Evolutionary conservation across 2,797 vertebrate genomes (phyloP), one percentile per base, ranked within the genome.

Genomic region (Enteromius fasciolatus): DNA sequence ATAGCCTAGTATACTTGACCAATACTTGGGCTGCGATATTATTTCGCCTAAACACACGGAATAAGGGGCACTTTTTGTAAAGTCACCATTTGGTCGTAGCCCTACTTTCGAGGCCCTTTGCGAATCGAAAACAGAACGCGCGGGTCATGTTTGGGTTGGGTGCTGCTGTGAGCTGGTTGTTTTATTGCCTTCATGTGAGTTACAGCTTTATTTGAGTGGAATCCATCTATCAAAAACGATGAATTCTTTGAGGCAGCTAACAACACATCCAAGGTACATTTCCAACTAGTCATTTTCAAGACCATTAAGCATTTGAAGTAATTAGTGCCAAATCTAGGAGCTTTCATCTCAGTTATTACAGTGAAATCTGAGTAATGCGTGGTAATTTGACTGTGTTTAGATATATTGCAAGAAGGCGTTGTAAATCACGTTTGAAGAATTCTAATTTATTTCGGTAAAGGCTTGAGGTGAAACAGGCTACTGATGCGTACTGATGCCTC

Each of bases 221-320:
- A 87, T 77, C 94, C 94, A 94, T 96, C 92, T 81, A 86, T 92
- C 95, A 95, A 95, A 95, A 95, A 94, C 90, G 94, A 95, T 95
- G 95, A 95, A 95, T 96, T 95, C 94, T 95, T 94, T 93, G 95
- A 96, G 94, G 78, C 85, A 96, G 94, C 92, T 94, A 96, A 96
- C 94, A 94, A 95, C 95, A 96, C 95, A 95, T 94, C 95, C 95
- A 94, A 95, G 94, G 95, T 96, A 96, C 95, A 95, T 96, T 96
- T 96, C 95, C 95, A 96, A 95, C 92, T 93, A 96, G 95, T 95
- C 94, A 94, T 95, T 96, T 95, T 96, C 95, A 95, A 96, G 95
- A 92, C 95, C 93, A 96, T 96, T 95, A 95, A 93, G 94, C 96
- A 96, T 96, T 95, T 94, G 83, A 94, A 94, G 94, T 95, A 95